Percentiles rank a stretch among this genome's conserved stretches.
phyloP scores from a whole-genome alignment of 2,797 vertebrate species.

The Holocentrus rufus region DNA sequence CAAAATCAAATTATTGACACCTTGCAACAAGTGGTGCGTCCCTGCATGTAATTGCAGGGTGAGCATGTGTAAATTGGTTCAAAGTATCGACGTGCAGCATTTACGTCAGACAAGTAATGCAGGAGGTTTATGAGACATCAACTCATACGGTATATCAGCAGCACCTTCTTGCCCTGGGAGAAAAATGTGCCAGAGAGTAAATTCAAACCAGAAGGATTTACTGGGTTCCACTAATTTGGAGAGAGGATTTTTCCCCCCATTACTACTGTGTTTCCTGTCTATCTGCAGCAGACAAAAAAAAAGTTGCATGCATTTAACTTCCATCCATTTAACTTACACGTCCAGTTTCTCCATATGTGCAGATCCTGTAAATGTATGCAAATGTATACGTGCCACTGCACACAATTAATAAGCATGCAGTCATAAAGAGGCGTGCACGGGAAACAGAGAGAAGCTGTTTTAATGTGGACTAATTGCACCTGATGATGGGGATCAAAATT shows the following conservation, averaged over 20 bases:
- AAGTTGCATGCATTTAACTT: background rate
- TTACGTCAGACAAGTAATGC: background rate
- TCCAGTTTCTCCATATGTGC: background rate
- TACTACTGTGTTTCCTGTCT: background rate
- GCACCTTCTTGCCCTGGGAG: conserved; percentile 25
- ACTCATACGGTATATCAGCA: conserved; percentile 6
- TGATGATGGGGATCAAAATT: background rate
- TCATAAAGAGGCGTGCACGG: background rate
- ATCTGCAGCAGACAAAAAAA: background rate
- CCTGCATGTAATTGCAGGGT: too few species aligned
- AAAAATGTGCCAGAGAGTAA: background rate
- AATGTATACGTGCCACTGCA: background rate
- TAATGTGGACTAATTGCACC: background rate
- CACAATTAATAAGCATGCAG: background rate
- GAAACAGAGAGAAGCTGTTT: background rate
- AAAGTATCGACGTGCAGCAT: too few species aligned
- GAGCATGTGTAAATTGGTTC: too few species aligned
- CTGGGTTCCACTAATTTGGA: background rate
- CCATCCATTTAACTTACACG: background rate
- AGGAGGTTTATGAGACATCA: too few species aligned
- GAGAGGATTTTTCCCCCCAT: background rate
- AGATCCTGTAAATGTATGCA: background rate
- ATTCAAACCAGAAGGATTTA: conserved; percentile 30
- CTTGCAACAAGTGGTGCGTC: background rate
- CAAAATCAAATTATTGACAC: background rate